Base-by-base conservation (phyloP, 2,888 invertebrate genomes). In the Drosophila diplacantha region DNA sequence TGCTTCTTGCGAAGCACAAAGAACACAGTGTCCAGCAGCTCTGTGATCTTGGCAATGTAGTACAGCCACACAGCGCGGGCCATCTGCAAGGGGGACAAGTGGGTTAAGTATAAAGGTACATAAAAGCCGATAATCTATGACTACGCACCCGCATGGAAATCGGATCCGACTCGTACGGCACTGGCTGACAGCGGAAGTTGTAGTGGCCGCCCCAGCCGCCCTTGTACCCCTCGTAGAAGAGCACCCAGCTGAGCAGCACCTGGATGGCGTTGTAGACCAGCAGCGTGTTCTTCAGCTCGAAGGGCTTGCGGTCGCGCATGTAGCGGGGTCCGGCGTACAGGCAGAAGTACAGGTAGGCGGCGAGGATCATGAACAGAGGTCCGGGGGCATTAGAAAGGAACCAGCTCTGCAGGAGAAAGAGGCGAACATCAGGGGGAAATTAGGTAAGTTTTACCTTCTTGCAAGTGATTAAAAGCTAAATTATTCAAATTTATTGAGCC, bases 181-280 rank as follows among this genome's bases (percentile, higher is more conserved):
- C 91, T 0, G 93, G 93, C 84, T 95, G 91, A 85, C 96, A 96
- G 20, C 90, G 85, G 61, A 92, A 89, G 73, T 90, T 91, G 84
- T 94, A 95, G 68, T 92, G 89, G 54, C 86, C 90, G 3, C 91
- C 85, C 92, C 92, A 92, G 32, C 90, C 91, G 64, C 91, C 85
- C 58, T 87, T 86, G 60, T 91, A 84, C 67, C 91, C 91, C 91
- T 93, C 93, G 77, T 90, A 90, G 83, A 96, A 96, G 49, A 96
- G 89, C 90, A 93, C 95, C 65, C 91, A 89, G 85, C 96, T 97
- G 66, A 96, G 90, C 18, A 94, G 65, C 14, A 97, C 96, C 92
- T 98, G 97, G 20, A 95, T 85, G 58, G 95, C 93, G 89, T 98
- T 98, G 89, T 98, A 98, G 9, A 94, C 85, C 47, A 97, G 90